These are phyloP conservation scores for Chrysolina haemoptera DNA, from an alignment of 2,888 invertebrate genomes.

Conservation along the genomic window DNA sequence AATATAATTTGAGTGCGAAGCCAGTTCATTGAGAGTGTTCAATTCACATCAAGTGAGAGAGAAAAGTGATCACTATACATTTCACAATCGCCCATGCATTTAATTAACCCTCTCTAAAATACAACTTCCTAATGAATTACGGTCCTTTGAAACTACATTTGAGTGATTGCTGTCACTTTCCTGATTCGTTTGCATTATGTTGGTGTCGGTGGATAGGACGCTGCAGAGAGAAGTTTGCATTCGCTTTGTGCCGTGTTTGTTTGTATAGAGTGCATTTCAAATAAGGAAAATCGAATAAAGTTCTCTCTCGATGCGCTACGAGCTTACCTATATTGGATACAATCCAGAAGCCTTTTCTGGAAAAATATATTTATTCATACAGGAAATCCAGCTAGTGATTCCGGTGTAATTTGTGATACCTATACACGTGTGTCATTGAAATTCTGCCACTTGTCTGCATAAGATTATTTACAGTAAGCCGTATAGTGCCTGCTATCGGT, in stretches of 20 bases:
- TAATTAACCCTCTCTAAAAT: slow-evolving; percentile 17
- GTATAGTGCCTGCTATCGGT: no score
- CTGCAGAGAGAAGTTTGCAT: background rate
- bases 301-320: no score
- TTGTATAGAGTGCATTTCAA: background rate
- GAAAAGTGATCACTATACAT: slow-evolving; percentile 8
- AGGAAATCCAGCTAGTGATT: no score
- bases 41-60: background rate
- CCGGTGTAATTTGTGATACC: no score
- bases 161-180: slow-evolving; percentile 19
- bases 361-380: no score
- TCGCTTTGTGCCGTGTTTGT: background rate
- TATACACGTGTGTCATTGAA: no score
- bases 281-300: no score
- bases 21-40: background rate
- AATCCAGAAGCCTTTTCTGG: no score
- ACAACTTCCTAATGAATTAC: slow-evolving; percentile 22
- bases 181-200: slow-evolving; percentile 12
- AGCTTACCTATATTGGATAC: no score
- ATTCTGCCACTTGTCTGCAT: no score
- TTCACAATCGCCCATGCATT: slow-evolving; percentile 6
- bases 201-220: background rate
- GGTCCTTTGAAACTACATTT: slow-evolving; percentile 11
- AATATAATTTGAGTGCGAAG: background rate
- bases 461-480: no score